Base-by-base conservation (phyloP, 2,888 invertebrate genomes). In the Lepidochrysops patricia region DNA sequence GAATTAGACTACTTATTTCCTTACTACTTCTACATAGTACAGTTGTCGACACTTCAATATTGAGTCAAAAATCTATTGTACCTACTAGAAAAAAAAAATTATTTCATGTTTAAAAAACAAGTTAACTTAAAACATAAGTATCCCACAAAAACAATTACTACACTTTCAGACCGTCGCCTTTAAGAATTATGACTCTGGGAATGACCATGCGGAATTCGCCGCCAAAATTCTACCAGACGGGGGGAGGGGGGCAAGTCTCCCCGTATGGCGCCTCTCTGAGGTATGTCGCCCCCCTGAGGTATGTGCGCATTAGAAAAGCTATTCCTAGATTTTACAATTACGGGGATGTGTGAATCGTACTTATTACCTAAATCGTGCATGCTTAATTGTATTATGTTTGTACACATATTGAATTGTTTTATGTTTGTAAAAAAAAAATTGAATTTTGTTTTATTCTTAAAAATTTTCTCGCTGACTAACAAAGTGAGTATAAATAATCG, bases 201-300 rank as follows among this genome's bases (percentile, higher is more conserved):
- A 88, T 88, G 89, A 88, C 88, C 87, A 84, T 65, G 88, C 84
- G 81, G 84, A 83, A 86, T 85, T 79, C 73, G 75, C 79, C 79
- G 69, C 74, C 79, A 67, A 76, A 79, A 83, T 83, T 82, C 82
- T 66, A 43, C 43, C 43, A 64, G 60, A 61, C 68, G 65, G 62
- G 63, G 63, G 68, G 26, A 32, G 68, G 69, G 60, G 58, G 50
- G 60, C 62, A 63, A 70, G 64, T 67, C 63, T 60, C 65, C 57
- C 67, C 63, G n/a, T n/a, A n/a, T n/a, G n/a, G n/a, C 68, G 58
- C n/a, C n/a, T n/a, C n/a, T n/a, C n/a, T 62, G 61, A 60, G 62
- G 63, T 50, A 61, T 61, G 54, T 57, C 64, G 57, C 66, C 65
- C 62, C 61, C 58, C 62, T 66, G 72, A 72, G 80, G 80, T 77